Evolutionary conservation across 1,140 invertebrate species (phyloP).

Genomic region (Daktulosphaira vitifoliae): DNA sequence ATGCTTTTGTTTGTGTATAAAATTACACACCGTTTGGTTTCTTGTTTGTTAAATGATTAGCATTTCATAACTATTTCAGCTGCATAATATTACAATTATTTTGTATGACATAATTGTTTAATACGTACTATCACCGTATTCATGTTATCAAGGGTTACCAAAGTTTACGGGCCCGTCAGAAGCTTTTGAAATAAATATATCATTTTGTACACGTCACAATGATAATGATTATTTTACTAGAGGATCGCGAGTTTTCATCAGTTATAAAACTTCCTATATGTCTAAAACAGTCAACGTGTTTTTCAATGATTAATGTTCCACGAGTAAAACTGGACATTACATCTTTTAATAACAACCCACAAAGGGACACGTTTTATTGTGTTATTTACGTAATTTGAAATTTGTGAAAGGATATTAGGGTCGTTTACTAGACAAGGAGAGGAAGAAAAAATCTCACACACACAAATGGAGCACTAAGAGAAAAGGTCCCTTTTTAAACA

Average conservation of each 20-base stretch:
- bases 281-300: background rate
- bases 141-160: too few species aligned
- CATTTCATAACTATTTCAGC: conserved; percentile 7
- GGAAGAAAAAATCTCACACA: background rate
- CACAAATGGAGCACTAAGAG: conserved; percentile 1
- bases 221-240: too few species aligned
- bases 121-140: too few species aligned
- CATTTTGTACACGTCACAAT: too few species aligned
- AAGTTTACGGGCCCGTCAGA: too few species aligned
- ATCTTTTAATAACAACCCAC: conserved; percentile 29
- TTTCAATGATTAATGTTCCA: conserved; percentile 21
- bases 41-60: conserved; percentile 24
- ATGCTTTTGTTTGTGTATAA: conserved; percentile 13
- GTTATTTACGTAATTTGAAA: conserved; percentile 25
- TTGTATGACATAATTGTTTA: too few species aligned
- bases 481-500: conserved; percentile 21
- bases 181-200: too few species aligned
- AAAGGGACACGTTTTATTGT: conserved; percentile 13
- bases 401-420: conserved; percentile 28
- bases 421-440: background rate
- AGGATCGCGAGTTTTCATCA: too few species aligned
- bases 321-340: background rate
- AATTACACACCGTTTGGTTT: conserved; percentile 18
- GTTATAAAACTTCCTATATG: too few species aligned
- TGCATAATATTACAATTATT: background rate